phyloP scores from a whole-genome alignment of 2,797 vertebrate species.

The Lutjanus campechanus region DNA sequence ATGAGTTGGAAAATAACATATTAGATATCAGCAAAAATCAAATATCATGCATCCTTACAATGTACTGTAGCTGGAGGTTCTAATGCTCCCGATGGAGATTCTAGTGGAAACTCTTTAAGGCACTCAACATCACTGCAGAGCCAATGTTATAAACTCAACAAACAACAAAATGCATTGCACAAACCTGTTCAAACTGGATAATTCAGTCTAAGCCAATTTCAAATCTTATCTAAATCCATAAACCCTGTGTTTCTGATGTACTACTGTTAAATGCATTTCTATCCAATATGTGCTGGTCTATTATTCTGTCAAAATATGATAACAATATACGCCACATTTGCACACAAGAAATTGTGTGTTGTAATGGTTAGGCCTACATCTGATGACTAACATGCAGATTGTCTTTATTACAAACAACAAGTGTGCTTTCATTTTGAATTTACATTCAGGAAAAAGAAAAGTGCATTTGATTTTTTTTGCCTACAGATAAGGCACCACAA shows the following conservation, averaged over 20 bases:
- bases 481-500: not conserved
- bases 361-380: not conserved
- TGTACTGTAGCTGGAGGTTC: not conserved
- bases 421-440: not conserved
- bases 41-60: too few species aligned
- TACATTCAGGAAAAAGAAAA: too few species aligned
- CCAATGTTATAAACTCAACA: not conserved
- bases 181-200: not conserved
- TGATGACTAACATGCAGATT: not conserved
- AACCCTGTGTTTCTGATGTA: not conserved
- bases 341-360: not conserved
- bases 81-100: not conserved
- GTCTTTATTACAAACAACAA: not conserved
- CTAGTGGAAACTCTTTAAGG: not conserved
- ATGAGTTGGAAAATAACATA: too few species aligned
- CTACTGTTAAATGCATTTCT: not conserved
- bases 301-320: not conserved
- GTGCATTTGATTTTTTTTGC: not conserved
- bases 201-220: not conserved
- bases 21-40: too few species aligned
- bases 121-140: not conserved
- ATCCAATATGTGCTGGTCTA: not conserved
- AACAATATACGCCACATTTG: not conserved
- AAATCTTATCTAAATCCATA: not conserved
- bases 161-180: not conserved